These are phyloP conservation scores for Drosophila pectinifera DNA, from an alignment of 1,140 invertebrate genomes.

Conservation along the genomic window DNA sequence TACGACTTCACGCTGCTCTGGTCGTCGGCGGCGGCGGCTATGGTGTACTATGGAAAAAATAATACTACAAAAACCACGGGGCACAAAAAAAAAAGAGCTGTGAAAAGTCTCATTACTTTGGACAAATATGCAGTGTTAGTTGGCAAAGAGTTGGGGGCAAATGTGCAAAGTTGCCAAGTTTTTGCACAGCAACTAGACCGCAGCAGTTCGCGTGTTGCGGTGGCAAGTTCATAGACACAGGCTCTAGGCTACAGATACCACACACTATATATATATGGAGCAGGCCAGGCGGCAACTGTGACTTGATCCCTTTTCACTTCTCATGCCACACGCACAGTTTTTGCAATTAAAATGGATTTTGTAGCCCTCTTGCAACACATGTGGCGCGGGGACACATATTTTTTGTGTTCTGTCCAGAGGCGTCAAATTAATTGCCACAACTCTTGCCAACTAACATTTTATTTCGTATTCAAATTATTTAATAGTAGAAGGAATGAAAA, in stretches of 20 bases:
- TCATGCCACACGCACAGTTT: slow-evolving; percentile 72
- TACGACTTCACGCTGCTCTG: slow-evolving; percentile 72
- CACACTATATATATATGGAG: slow-evolving; percentile 27
- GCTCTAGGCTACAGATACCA: slow-evolving; percentile 23
- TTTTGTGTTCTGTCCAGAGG: slow-evolving; percentile 43
- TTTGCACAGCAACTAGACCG: slow-evolving; percentile 44
- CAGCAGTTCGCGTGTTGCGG: slow-evolving; percentile 73
- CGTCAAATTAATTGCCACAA: slow-evolving; percentile 73
- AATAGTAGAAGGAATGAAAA: slow-evolving; percentile 4
- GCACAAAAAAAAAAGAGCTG: slow-evolving; percentile 58
- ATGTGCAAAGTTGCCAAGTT: slow-evolving; percentile 74
- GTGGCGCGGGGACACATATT: slow-evolving; percentile 25
- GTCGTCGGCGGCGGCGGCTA: neutral
- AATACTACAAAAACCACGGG: slow-evolving; percentile 8
- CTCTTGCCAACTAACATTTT: slow-evolving; percentile 55
- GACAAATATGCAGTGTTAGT: slow-evolving; percentile 77
- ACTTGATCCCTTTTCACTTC: slow-evolving; percentile 76
- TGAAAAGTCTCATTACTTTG: slow-evolving; percentile 83
- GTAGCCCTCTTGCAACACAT: slow-evolving; percentile 43
- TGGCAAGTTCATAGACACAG: slow-evolving; percentile 73
- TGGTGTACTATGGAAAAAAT: slow-evolving; percentile 15
- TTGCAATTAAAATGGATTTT: slow-evolving; percentile 74
- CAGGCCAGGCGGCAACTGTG: slow-evolving; percentile 59
- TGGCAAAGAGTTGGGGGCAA: slow-evolving; percentile 47
- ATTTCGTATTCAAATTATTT: slow-evolving; percentile 38